phyloP scores from a whole-genome alignment of 2,888 invertebrate genomes.

The Lissocephala sabroskyi region DNA sequence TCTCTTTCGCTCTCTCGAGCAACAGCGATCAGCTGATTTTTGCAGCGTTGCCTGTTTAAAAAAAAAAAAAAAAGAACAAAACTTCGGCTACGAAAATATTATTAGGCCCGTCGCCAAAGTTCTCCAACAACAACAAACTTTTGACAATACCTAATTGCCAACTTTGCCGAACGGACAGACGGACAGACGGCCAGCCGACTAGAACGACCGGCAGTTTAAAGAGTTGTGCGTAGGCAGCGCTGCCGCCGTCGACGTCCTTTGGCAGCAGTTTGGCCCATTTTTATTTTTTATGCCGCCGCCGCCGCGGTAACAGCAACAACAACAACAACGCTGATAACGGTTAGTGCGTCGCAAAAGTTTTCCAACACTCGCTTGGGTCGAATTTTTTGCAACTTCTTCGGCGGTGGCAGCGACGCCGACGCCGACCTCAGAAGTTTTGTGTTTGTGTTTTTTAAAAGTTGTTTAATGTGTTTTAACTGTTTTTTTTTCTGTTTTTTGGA shows the following conservation, averaged over 20 bases:
- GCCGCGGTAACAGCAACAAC: slow-evolving; percentile 26
- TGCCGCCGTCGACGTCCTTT: not conserved
- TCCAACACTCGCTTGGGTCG: slow-evolving; percentile 26
- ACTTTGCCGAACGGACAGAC: slow-evolving; percentile 33
- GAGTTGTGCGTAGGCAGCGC: slow-evolving; percentile 9
- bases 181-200: no score
- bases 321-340: slow-evolving; percentile 44
- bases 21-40: slow-evolving; percentile 3
- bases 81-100: slow-evolving; percentile 11
- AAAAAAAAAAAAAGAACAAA: not conserved
- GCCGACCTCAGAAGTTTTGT: slow-evolving; percentile 50
- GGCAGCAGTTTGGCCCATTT: slow-evolving; percentile 39
- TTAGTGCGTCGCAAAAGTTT: slow-evolving; percentile 61
- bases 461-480: slow-evolving; percentile 11
- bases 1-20: no score
- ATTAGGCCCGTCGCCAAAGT: slow-evolving; percentile 60
- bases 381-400: slow-evolving; percentile 2
- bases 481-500: no score
- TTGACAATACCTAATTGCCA: slow-evolving; percentile 62
- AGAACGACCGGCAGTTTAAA: no score
- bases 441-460: slow-evolving; percentile 51
- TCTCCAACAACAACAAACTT: slow-evolving; percentile 46
- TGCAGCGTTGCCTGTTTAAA: not conserved
- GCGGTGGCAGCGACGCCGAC: slow-evolving; percentile 14
- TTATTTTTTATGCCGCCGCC: slow-evolving; percentile 24